A percentile compares a stretch with the other conserved stretches of the same genome.
Conservation (phyloP, 2,113 vertebrate species). For the Mastomys coucha region DNA sequence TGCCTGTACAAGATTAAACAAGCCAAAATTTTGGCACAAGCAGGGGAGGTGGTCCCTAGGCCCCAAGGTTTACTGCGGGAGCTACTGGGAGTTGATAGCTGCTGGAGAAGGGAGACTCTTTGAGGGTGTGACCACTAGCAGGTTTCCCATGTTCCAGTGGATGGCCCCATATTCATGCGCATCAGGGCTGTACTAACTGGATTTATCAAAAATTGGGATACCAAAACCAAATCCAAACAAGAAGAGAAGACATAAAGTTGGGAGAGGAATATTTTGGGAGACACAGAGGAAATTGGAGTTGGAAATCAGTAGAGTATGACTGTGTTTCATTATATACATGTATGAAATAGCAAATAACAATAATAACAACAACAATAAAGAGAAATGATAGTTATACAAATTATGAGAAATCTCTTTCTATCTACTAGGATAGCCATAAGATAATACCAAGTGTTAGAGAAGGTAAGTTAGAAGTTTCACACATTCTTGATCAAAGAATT, state of each 20-base stretch:
- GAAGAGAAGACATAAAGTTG: background rate
- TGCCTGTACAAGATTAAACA: background rate
- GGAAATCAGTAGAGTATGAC: background rate
- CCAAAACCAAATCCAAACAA: background rate
- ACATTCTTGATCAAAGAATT: background rate
- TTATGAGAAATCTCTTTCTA: background rate
- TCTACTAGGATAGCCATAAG: background rate
- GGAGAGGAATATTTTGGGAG: background rate
- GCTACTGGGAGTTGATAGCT: background rate
- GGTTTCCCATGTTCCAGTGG: too few species aligned
- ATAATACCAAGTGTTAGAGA: background rate
- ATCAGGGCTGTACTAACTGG: background rate
- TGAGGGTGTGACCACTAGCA: background rate
- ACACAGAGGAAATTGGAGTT: background rate
- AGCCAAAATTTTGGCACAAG: background rate
- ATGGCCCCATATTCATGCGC: background rate
- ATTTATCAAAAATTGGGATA: background rate
- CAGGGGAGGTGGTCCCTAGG: background rate
- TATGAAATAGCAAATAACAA: background rate
- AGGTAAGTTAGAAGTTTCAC: background rate
- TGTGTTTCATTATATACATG: background rate
- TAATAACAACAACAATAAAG: background rate
- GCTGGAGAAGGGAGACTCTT: background rate
- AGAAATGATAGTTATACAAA: background rate
- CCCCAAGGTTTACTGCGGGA: background rate